These are phyloP conservation scores for Arizona elegans DNA, from an alignment of 2,113 vertebrate species.

Conservation along the genomic window DNA sequence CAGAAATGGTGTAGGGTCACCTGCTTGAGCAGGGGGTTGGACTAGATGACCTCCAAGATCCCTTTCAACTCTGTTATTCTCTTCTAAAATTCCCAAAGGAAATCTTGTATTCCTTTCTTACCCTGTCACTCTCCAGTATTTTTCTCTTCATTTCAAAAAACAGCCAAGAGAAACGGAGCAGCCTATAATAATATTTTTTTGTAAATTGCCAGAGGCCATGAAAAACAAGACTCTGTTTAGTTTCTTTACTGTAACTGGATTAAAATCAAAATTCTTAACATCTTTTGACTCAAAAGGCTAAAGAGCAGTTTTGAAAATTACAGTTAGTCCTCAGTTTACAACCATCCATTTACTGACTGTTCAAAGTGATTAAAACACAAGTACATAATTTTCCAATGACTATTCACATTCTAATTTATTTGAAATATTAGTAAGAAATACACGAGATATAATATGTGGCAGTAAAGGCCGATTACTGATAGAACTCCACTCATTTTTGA, in stretches of 20 bases:
- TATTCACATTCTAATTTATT: background rate
- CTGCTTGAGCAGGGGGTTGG: too few relatives aligned
- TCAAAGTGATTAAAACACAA: background rate
- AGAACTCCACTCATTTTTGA: background rate
- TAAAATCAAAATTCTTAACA: background rate
- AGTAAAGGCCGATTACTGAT: too few relatives aligned
- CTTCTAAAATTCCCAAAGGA: background rate
- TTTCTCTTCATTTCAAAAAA: background rate
- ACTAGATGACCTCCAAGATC: too few relatives aligned
- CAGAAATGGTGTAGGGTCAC: too few relatives aligned
- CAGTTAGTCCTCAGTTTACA: background rate
- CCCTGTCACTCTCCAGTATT: background rate
- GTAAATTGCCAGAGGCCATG: background rate
- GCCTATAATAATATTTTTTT: too few relatives aligned
- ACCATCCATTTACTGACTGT: background rate
- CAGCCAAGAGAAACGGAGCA: background rate
- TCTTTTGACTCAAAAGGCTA: background rate
- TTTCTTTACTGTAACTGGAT: background rate
- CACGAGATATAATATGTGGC: background rate
- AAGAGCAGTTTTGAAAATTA: background rate
- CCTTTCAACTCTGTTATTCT: too few relatives aligned
- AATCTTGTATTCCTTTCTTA: background rate
- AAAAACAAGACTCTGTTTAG: background rate
- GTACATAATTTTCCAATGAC: background rate
- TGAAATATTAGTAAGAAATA: background rate